These are phyloP conservation scores for Bilobella aurantiaca DNA, from an alignment of 1,140 invertebrate species.

Conservation along the genomic window DNA sequence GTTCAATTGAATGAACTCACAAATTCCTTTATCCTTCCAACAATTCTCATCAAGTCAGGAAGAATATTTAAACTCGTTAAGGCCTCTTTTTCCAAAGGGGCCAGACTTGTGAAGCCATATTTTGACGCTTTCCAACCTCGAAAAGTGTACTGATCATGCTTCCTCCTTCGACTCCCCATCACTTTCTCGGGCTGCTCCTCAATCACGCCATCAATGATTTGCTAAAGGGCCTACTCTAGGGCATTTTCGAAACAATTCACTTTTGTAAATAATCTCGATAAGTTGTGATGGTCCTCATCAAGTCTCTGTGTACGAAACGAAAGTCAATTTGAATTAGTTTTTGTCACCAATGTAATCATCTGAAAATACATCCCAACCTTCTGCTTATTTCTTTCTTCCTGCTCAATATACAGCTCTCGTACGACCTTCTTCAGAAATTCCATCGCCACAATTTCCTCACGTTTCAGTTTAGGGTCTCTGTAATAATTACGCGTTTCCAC, in stretches of 20 bases:
- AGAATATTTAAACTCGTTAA: no score
- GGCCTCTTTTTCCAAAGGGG: no score
- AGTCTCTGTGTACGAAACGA: constrained; percentile 22
- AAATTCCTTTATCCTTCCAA: no score
- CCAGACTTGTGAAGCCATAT: no score
- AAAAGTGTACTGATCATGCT: constrained; percentile 21
- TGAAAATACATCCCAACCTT: constrained; percentile 16
- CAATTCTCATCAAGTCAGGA: no score
- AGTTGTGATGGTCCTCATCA: constrained; percentile 26
- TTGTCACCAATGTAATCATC: neutral
- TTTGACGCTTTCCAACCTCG: constrained; percentile 4
- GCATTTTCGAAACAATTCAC: constrained; percentile 19
- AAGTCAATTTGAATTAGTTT: neutral
- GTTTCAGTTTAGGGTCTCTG: constrained; percentile 23
- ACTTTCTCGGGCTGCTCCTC: constrained; percentile 28
- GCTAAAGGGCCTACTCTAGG: constrained; percentile 17
- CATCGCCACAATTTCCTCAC: constrained; percentile 29
- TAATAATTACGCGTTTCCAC: constrained; percentile 30
- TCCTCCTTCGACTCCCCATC: constrained; percentile 12
- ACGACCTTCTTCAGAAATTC: constrained; percentile 32
- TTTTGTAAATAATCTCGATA: constrained; percentile 27
- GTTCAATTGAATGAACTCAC: no score
- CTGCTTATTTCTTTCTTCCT: constrained; percentile 26
- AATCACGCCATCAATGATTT: constrained; percentile 28
- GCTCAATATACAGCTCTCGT: constrained; percentile 23